These are phyloP conservation scores for Ficedula albicollis DNA, from an alignment of 2,797 vertebrate genomes.

Conservation along the genomic window DNA sequence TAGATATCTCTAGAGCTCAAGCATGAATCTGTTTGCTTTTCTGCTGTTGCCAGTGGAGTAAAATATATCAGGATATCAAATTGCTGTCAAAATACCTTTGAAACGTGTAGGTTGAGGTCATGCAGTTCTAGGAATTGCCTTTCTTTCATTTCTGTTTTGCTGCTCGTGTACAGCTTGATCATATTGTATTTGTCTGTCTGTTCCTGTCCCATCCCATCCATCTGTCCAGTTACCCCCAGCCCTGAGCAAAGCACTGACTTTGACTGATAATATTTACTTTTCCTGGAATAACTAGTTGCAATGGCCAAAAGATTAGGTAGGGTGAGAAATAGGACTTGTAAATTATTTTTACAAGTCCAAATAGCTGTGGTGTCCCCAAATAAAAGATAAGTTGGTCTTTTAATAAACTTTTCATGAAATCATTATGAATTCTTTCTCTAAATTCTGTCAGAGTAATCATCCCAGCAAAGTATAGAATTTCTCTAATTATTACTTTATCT, in stretches of 20 bases:
- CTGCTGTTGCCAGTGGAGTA: slow-evolving; percentile 51
- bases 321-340: background rate
- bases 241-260: background rate
- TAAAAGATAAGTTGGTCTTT: background rate
- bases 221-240: background rate
- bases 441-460: background rate
- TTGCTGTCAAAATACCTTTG: slow-evolving; percentile 53
- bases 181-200: background rate
- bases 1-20: slow-evolving; percentile 49
- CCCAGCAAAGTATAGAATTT: background rate
- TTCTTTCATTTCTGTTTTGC: slow-evolving; percentile 5
- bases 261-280: background rate
- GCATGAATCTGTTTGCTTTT: slow-evolving; percentile 60
- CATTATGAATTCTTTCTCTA: background rate
- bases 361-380: background rate
- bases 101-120: slow-evolving; percentile 56
- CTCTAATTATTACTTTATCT: background rate
- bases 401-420: background rate
- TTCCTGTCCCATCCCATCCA: background rate
- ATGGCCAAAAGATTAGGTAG: background rate
- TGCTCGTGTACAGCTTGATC: background rate
- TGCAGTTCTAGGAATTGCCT: background rate
- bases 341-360: slow-evolving; percentile 33
- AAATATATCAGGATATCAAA: slow-evolving; percentile 53
- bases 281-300: background rate